Evolutionary conservation across 2,888 invertebrate species (phyloP).

Genomic region (Pterostichus niger): DNA sequence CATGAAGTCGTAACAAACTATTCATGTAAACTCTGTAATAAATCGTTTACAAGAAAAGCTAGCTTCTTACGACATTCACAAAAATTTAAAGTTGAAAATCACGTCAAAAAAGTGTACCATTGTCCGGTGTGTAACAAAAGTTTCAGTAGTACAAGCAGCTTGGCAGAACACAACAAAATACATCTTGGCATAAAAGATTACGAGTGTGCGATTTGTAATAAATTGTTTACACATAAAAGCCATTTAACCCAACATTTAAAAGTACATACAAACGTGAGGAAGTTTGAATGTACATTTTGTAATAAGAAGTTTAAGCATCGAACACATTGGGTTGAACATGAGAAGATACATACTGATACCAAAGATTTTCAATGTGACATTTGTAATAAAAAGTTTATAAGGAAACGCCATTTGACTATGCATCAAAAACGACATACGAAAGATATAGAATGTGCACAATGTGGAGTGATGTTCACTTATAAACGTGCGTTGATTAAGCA

Average conservation of each 20-base stretch:
- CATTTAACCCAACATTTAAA: too few relatives aligned
- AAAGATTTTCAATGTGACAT: neutral
- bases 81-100: too few relatives aligned
- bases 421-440: too few relatives aligned
- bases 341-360: too few relatives aligned
- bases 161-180: neutral
- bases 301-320: neutral
- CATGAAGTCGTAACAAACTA: too few relatives aligned
- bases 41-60: too few relatives aligned
- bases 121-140: neutral
- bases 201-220: neutral
- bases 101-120: neutral
- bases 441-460: too few relatives aligned
- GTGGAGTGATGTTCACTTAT: too few relatives aligned
- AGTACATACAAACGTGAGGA: neutral
- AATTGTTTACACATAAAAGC: neutral
- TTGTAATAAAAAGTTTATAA: neutral
- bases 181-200: neutral
- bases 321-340: too few relatives aligned
- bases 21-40: too few relatives aligned
- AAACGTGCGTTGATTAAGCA: too few relatives aligned
- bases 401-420: too few relatives aligned
- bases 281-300: neutral
- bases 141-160: neutral
- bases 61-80: neutral